phyloP scores from a whole-genome alignment of 2,888 invertebrate species.

The Agrotis ipsilon region DNA sequence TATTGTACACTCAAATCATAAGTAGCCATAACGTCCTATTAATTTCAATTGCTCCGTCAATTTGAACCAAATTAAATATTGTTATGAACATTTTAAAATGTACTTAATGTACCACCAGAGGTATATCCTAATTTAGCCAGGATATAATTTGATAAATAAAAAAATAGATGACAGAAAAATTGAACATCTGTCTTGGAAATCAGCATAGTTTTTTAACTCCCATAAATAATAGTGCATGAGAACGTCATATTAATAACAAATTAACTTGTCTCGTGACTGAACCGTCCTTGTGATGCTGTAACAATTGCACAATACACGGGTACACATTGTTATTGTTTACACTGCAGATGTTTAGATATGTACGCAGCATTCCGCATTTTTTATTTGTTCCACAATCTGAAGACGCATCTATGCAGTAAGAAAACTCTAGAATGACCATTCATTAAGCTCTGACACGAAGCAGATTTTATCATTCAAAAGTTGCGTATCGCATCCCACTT shows the following conservation, averaged over 20 bases:
- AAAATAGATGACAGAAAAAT: neutral
- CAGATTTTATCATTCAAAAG: neutral
- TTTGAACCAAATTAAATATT: neutral
- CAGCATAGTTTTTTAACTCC: neutral
- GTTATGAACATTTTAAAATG: neutral
- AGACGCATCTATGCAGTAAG: neutral
- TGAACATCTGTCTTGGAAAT: neutral
- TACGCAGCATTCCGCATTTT: neutral
- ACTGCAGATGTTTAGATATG: neutral
- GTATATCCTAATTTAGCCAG: no score
- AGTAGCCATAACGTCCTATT: slow-evolving; percentile 22
- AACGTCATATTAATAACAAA: neutral
- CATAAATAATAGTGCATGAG: neutral
- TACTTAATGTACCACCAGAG: no score
- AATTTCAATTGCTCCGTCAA: slow-evolving; percentile 40
- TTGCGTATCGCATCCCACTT: neutral
- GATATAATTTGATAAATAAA: neutral
- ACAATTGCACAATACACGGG: slow-evolving; percentile 27
- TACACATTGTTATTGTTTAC: slow-evolving; percentile 10
- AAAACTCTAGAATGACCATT: neutral
- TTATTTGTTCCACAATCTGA: neutral
- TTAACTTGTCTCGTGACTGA: slow-evolving; percentile 24
- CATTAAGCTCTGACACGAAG: neutral
- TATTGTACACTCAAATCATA: slow-evolving; percentile 5
- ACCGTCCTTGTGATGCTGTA: slow-evolving; percentile 37